Conservation (phyloP, 1,140 invertebrate genomes). For the Himalopsyche phryganea region DNA sequence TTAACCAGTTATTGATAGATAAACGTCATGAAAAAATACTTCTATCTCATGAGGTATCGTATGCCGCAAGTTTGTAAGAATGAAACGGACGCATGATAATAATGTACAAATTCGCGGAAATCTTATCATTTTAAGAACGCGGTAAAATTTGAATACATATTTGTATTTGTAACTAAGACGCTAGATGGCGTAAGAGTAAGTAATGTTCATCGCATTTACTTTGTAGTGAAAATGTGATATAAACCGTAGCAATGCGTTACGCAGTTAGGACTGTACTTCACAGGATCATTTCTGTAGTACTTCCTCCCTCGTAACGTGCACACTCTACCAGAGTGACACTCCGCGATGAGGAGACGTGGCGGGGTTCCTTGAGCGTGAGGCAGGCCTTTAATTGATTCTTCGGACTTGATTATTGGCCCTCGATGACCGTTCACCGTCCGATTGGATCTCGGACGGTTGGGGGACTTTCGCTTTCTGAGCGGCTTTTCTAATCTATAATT, state of each 20-base stretch:
- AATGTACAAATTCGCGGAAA: too few species aligned
- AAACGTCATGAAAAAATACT: too few species aligned
- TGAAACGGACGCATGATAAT: too few species aligned
- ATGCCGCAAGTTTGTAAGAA: too few species aligned
- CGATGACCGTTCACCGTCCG: constrained; percentile 23
- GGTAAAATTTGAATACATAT: too few species aligned
- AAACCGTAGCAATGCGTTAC: neutral
- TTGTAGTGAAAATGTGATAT: neutral
- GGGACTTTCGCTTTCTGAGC: constrained; percentile 25
- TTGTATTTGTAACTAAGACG: too few species aligned
- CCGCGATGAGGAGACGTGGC: constrained; percentile 29
- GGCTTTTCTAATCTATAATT: constrained; percentile 7
- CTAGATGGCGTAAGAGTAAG: too few species aligned
- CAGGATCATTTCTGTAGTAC: constrained; percentile 35
- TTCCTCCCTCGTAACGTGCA: constrained; percentile 26
- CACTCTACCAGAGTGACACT: constrained; percentile 25
- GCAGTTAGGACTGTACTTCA: constrained; percentile 31
- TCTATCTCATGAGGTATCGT: too few species aligned
- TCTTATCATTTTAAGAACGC: too few species aligned
- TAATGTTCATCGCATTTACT: neutral
- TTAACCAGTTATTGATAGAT: too few species aligned
- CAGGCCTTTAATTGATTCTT: constrained; percentile 1
- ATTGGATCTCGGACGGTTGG: constrained; percentile 1
- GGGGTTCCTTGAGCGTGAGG: constrained; percentile 28
- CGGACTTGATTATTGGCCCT: neutral